Evolutionary conservation across 2,888 invertebrate genomes (phyloP).

Genomic region (Lasioglossum zephyrum): DNA sequence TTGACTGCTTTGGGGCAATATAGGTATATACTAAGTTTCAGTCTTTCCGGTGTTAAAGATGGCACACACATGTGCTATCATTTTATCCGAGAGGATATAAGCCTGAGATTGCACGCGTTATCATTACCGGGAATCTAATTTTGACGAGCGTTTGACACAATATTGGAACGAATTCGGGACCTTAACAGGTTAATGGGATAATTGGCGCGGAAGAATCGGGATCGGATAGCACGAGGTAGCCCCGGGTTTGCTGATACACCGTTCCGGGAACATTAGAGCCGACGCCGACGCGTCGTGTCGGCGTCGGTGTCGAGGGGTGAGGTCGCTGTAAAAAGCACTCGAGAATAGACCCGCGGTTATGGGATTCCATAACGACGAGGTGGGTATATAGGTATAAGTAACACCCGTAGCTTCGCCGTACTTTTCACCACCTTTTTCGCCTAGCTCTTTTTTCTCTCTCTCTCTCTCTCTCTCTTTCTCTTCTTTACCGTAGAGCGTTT

Average conservation of each 20-base stretch:
- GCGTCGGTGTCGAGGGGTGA: conserved; percentile 25
- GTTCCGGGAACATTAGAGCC: conserved; percentile 68
- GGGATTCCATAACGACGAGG: conserved; percentile 59
- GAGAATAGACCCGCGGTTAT: conserved; percentile 63
- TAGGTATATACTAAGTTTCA: too few relatives aligned
- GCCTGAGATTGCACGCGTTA: too few relatives aligned
- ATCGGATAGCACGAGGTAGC: conserved; percentile 41
- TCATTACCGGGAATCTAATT: background rate
- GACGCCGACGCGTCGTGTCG: conserved; percentile 42
- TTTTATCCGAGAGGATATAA: too few relatives aligned
- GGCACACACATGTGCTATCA: background rate
- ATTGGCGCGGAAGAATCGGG: conserved; percentile 43
- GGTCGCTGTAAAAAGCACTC: conserved; percentile 68
- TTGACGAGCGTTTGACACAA: background rate
- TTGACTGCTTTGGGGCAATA: too few relatives aligned
- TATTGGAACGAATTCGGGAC: conserved; percentile 6
- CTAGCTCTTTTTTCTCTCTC: conserved; percentile 19
- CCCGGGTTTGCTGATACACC: conserved; percentile 70
- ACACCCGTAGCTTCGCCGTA: conserved; percentile 27
- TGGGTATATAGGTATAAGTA: conserved; percentile 49
- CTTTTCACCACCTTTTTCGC: conserved; percentile 34
- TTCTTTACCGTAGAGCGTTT: conserved; percentile 21
- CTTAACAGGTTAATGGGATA: conserved; percentile 41
- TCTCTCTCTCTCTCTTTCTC: background rate
- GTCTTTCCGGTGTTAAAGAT: too few relatives aligned